These are phyloP conservation scores for Hystrix brachyura DNA, from an alignment of 2,113 vertebrate genomes.

Conservation along the genomic window DNA sequence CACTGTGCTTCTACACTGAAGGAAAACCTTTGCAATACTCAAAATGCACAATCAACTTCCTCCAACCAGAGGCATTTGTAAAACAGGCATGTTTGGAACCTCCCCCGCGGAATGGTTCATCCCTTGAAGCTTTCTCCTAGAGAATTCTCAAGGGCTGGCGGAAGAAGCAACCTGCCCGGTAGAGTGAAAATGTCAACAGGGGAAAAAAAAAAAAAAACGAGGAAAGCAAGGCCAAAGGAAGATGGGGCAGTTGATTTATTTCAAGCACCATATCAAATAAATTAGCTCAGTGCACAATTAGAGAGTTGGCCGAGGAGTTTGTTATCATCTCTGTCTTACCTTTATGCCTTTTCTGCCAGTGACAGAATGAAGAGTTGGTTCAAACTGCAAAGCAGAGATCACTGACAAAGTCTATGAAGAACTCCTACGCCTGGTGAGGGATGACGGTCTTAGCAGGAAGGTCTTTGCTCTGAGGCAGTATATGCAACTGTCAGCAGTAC, in stretches of 20 bases:
- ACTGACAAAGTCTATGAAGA: background rate
- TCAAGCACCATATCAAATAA: conserved; percentile 77
- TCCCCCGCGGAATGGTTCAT: conserved; percentile 54
- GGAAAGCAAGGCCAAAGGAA: conserved; percentile 47
- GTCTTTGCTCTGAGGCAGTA: background rate
- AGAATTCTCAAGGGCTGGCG: conserved; percentile 74
- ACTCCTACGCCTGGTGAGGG: background rate
- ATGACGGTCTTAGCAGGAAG: background rate
- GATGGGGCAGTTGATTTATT: conserved; percentile 76
- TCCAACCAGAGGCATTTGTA: conserved; percentile 72
- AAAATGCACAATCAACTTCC: conserved; percentile 59
- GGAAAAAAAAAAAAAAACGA: conserved; percentile 69
- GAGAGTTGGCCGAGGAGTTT: conserved; percentile 55
- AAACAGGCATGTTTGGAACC: conserved; percentile 47
- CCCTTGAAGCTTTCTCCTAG: conserved; percentile 76
- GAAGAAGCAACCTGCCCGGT: conserved; percentile 69
- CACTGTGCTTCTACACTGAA: background rate
- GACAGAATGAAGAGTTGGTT: background rate
- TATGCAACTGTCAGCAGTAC: accelerated
- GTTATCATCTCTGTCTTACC: background rate
- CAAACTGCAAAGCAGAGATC: background rate
- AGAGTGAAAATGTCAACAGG: conserved; percentile 83
- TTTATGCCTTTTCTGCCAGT: background rate
- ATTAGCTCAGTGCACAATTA: conserved; percentile 80
- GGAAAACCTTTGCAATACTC: conserved; percentile 59